Percentiles rank a stretch among this genome's conserved stretches.
These are phyloP conservation scores for Sminthurinus aureus DNA, from an alignment of 2,888 invertebrate genomes.

Conservation along the genomic window DNA sequence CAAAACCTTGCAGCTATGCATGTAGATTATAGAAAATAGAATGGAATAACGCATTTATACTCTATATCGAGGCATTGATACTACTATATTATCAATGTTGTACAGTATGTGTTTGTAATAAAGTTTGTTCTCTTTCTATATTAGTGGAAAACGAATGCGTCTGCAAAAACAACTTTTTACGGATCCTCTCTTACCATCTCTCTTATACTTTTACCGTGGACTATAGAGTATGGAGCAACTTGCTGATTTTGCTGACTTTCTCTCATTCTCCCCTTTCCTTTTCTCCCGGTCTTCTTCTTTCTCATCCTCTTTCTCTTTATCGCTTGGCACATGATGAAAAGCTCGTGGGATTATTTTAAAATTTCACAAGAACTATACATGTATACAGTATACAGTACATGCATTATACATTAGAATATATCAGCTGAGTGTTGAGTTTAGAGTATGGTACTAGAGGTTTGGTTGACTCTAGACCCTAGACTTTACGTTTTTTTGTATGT, in stretches of 20 bases:
- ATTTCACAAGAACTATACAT: background rate
- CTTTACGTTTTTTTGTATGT: too few relatives aligned
- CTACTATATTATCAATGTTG: background rate
- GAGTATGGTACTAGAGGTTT: too few relatives aligned
- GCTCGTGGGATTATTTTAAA: constrained; percentile 12
- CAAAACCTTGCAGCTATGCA: background rate
- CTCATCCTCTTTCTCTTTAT: background rate
- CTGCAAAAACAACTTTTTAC: constrained; percentile 23
- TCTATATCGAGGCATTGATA: too few relatives aligned
- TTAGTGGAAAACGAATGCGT: constrained; percentile 14
- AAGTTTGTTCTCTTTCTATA: too few relatives aligned
- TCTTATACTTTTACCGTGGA: background rate
- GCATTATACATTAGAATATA: background rate
- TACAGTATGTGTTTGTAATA: background rate
- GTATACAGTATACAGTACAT: background rate
- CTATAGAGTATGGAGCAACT: constrained; percentile 10
- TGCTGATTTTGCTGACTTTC: constrained; percentile 19
- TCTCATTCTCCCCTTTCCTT: constrained; percentile 8
- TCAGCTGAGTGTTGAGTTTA: too few relatives aligned
- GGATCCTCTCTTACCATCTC: background rate
- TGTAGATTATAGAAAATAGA: too few relatives aligned
- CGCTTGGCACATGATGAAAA: constrained; percentile 31
- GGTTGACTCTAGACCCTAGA: too few relatives aligned
- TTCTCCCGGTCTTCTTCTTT: background rate
- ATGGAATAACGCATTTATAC: background rate